Evolutionary conservation across 2,888 invertebrate species (phyloP), one percentile per base, ranked within the genome.

Genomic region (Cantharis lateralis): DNA sequence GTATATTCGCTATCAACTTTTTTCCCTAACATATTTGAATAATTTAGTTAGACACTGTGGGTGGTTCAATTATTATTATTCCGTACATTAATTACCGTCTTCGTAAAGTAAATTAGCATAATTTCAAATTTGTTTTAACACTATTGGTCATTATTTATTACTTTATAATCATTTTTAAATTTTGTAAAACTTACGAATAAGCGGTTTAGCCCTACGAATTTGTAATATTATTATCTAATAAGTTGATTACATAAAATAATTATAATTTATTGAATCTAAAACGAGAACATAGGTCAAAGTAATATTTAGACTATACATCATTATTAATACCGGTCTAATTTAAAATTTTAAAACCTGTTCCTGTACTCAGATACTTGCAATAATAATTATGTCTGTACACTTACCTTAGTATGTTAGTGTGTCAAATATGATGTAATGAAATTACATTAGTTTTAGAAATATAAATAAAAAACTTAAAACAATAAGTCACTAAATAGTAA

Each of bases 391-490:
- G 62, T 61, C 20, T 61, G 68, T 15, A 26, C 24, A n/a, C 48
- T 28, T 63, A 10, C 24, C 16, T 72, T 68, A 72, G 72, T 72
- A 61, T 72, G 72, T 72, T 26, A 72, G 72, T 72, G 62, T 72
- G 72, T 72, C 72, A 61, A 7, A 18, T 66, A 16, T 72, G 68
- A 68, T 72, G 71, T 68, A 72, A 72, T 72, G 62, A 26, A 32
- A 15, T 48, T 32, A 11, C 13, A 18, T 9, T 24, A 13, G 20
- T 18, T 48, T 69, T 48, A 3, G 16, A 15, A 28, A 15, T 15
- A 13, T 2, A 48, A 48, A n/a, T n/a, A 48, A n/a, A 7, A n/a
- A n/a, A 5, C 2, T 48, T 48, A 7, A 13, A 48, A 48, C 48
- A 48, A n/a, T 48, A 48, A n/a, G n/a, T n/a, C 48, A 48, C 48